phyloP scores from a whole-genome alignment of 2,113 vertebrate genomes.

The Rhynchomys soricoides region DNA sequence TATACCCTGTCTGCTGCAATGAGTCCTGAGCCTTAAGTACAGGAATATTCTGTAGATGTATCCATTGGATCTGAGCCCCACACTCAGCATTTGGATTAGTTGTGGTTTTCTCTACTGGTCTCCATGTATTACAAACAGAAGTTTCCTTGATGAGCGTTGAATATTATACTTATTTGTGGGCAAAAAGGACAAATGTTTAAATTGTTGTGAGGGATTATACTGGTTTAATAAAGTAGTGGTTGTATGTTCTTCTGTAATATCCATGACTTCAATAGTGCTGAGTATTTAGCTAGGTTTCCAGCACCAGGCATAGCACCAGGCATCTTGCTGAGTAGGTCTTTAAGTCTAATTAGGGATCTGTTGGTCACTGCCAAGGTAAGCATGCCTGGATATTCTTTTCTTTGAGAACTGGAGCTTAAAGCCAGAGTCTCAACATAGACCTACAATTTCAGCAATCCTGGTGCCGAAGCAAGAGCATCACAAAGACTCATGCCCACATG shows the following conservation, averaged over 20 bases:
- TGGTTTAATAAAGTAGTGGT: background rate
- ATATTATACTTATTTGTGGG: background rate
- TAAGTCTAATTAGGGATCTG: background rate
- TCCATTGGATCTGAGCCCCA: background rate
- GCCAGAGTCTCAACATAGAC: background rate
- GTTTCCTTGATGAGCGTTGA: background rate
- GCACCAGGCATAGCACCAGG: background rate
- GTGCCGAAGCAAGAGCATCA: background rate
- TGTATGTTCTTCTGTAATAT: background rate
- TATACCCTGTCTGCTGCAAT: background rate
- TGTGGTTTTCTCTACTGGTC: background rate
- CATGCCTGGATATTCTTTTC: background rate
- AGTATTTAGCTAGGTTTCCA: background rate
- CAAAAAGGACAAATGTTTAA: background rate
- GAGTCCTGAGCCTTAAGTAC: background rate
- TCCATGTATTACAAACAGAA: background rate
- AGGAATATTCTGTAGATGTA: background rate
- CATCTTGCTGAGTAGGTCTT: background rate
- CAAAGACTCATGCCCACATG: background rate
- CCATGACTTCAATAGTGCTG: background rate
- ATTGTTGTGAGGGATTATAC: background rate
- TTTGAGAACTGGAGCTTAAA: background rate
- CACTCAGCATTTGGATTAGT: background rate
- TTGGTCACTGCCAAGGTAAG: background rate
- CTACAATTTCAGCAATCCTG: background rate